These are phyloP conservation scores for Neosilurus hyrtlii DNA, from an alignment of 2,797 vertebrate genomes.

Conservation along the genomic window DNA sequence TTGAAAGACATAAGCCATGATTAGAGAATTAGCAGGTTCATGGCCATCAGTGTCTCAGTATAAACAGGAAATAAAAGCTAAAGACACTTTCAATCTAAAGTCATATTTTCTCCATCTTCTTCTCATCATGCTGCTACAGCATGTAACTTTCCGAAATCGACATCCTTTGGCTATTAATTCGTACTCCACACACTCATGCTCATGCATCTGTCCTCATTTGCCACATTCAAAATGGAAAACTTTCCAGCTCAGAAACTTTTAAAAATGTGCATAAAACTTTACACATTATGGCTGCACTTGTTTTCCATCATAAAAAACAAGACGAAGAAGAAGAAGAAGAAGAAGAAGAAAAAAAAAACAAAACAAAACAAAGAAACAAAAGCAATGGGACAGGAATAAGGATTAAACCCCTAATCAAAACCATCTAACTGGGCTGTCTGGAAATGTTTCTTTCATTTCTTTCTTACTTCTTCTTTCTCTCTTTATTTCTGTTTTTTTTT, in stretches of 20 bases:
- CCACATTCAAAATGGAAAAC: constrained; percentile 31
- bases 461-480: too few relatives aligned
- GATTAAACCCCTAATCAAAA: not conserved
- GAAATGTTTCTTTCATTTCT: not conserved
- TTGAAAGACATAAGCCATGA: constrained; percentile 9
- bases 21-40: constrained; percentile 8
- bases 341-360: too few relatives aligned
- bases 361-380: not conserved
- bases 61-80: constrained; percentile 17
- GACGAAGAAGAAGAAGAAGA: too few relatives aligned
- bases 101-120: not conserved
- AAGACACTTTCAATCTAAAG: constrained; percentile 7
- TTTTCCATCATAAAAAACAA: constrained; percentile 48
- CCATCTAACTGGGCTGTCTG: not conserved
- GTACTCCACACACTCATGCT: not conserved
- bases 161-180: constrained; percentile 6
- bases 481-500: too few relatives aligned
- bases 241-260: constrained; percentile 42
- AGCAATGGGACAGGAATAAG: not conserved
- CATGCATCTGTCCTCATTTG: constrained; percentile 1
- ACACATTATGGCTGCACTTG: constrained; percentile 53
- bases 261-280: constrained; percentile 47
- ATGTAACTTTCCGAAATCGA: not conserved
- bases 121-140: not conserved
- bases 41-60: not conserved